Evolutionary conservation across 1,140 invertebrate genomes (phyloP).

Genomic region (Alviniconcha marisindica): DNA sequence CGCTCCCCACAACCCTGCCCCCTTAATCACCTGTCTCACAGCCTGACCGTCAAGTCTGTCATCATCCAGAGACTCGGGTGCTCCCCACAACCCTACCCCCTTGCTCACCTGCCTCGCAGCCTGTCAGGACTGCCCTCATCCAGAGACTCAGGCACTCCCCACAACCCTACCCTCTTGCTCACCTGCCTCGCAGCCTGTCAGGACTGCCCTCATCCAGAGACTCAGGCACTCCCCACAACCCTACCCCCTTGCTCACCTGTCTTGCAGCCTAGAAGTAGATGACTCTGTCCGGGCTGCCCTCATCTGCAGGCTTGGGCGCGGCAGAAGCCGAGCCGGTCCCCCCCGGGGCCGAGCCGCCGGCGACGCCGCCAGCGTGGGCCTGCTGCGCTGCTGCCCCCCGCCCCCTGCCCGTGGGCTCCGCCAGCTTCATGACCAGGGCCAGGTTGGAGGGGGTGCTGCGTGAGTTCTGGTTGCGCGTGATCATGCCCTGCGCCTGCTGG

Average conservation of each 20-base stretch:
- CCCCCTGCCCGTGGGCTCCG: slow-evolving; percentile 52
- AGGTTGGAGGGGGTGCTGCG: slow-evolving; percentile 49
- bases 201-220: background rate
- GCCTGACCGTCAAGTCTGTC: too few species aligned
- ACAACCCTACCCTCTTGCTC: too few species aligned
- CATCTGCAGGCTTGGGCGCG: background rate
- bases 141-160: too few species aligned
- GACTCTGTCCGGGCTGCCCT: slow-evolving; percentile 35
- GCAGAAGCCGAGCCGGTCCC: slow-evolving; percentile 18
- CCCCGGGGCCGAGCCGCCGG: slow-evolving; percentile 4
- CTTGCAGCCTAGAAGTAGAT: slow-evolving; percentile 47
- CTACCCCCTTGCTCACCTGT: background rate
- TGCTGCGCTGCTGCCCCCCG: slow-evolving; percentile 12
- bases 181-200: background rate
- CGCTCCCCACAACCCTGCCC: too few species aligned
- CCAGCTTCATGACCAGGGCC: slow-evolving; percentile 60
- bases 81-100: too few species aligned
- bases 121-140: too few species aligned
- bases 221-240: too few species aligned
- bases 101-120: too few species aligned
- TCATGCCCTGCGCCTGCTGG: slow-evolving; percentile 37
- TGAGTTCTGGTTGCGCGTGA: slow-evolving; percentile 42
- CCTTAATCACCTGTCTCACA: too few species aligned
- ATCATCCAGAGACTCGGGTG: too few species aligned
- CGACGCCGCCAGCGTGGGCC: background rate